Evolutionary conservation across 2,888 invertebrate genomes (phyloP), one percentile per base, ranked within the genome.

Genomic region (Drosophila subquinaria): DNA sequence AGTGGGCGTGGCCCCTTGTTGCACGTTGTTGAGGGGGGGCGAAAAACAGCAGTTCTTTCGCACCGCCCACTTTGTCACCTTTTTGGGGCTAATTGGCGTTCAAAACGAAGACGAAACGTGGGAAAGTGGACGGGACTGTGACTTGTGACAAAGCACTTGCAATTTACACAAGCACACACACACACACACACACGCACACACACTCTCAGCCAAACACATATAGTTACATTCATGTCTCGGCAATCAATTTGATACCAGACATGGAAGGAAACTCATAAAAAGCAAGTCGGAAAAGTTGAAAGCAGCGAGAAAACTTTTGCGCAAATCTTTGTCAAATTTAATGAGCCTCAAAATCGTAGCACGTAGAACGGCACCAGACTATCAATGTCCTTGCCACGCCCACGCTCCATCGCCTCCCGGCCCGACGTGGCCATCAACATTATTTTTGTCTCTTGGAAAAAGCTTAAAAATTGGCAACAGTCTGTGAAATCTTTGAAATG

Each of bases 261-360:
- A 47, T 53, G 51, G 23, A 59, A 52, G 69, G 69, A 69, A 83
- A 77, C 69, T 77, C 82, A 76, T 88, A 82, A 79, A 86, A 81
- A 65, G 68, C 64, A 69, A 69, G 66, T 69, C 61, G 51, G 57
- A 42, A 55, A 69, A 75, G 88, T 79, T 78, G 64, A 81, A 59
- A 70, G 67, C 63, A 60, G 61, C 61, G 35, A 65, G 57, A 64
- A 73, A 84, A 88, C 55, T 78, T 88, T 73, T 66, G 55, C 69
- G 62, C 81, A 83, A 89, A 83, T 89, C 82, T 88, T 88, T 88
- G 83, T 74, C 82, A 84, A 85, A 89, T 82, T 85, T 89, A 89
- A 84, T 84, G 84, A 89, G 84, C 88, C 90, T 68, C 79, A 79
- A 89, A 89, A 88, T 85, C 70, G 76, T 27, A 45, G 52, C 76